Evolutionary conservation across 2,888 invertebrate species (phyloP), one percentile per base, ranked within the genome.

Genomic region (Macaria notata): DNA sequence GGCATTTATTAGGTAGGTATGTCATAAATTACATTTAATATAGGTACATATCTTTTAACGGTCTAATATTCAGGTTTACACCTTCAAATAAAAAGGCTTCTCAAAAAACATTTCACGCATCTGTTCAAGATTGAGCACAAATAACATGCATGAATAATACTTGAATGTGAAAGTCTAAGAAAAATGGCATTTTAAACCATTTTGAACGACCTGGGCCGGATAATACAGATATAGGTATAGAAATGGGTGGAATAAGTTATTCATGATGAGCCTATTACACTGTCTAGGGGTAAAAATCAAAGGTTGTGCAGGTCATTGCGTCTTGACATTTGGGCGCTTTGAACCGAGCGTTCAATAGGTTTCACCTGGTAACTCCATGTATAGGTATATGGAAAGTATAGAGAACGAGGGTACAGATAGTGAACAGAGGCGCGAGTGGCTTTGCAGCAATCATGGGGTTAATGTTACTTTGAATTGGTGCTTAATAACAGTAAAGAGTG

Each of bases 271-370:
- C 61, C 59, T 42, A 63, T 63, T 61, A 63, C 54, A 51, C 59
- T 56, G 67, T 65, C 65, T 67, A 57, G 54, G 54, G 50, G 54
- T 63, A 57, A 65, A 65, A 64, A 65, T 64, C 59, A 56, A 67
- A 68, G 68, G 66, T 72, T 69, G 63, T 58, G 46, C 51, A 71
- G 70, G 72, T 73, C 71, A 73, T 68, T 66, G 62, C 45, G 49
- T 49, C 59, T 59, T 66, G 64, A 68, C 66, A 64, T 75, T 72
- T 59, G 61, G 70, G 78, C 72, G 74, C 63, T 70, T 75, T 73
- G 67, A 73, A 67, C 59, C 49, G 62, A 36, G 56, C n/a, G 47
- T 55, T 52, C 46, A 52, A 46, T 33, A 42, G 30, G 49, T 45
- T 49, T 39, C 49, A 59, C 46, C 9, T 48, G 38, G 31, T 30